Evolutionary conservation across 2,888 invertebrate species (phyloP).

Genomic region (Seladonia tumulorum): DNA sequence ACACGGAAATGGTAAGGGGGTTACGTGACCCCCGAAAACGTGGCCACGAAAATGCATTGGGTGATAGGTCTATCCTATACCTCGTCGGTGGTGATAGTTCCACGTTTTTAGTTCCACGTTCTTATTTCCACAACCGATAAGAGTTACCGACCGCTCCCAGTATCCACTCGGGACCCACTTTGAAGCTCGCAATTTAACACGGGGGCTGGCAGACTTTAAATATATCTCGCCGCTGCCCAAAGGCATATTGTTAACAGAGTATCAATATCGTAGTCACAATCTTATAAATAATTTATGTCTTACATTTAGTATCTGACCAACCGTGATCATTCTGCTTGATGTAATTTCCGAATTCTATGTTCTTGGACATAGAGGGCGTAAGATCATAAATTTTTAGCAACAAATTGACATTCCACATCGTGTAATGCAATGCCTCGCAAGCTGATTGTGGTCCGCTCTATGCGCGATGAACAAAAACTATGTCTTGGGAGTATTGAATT

Average conservation of each 20-base stretch:
- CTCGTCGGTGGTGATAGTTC: no score
- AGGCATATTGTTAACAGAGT: not conserved
- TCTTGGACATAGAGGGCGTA: not conserved
- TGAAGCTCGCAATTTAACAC: no score
- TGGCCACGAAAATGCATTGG: no score
- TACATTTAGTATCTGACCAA: not conserved
- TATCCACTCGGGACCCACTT: no score
- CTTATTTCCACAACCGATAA: no score
- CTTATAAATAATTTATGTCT: not conserved
- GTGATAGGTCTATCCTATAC: no score
- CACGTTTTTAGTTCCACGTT: no score
- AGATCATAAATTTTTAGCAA: not conserved
- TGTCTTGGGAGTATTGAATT: not conserved
- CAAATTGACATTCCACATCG: not conserved
- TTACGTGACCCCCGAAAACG: no score
- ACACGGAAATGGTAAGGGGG: no score
- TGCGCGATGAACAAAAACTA: not conserved
- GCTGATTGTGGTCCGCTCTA: not conserved
- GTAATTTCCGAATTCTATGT: not conserved
- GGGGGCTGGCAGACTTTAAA: no score
- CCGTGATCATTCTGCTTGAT: not conserved
- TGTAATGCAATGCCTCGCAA: not conserved
- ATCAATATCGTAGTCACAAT: not conserved
- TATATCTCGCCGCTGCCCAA: no score
- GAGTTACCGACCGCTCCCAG: no score